These are phyloP conservation scores for Acomys russatus DNA, from an alignment of 2,797 vertebrate genomes.

Conservation along the genomic window DNA sequence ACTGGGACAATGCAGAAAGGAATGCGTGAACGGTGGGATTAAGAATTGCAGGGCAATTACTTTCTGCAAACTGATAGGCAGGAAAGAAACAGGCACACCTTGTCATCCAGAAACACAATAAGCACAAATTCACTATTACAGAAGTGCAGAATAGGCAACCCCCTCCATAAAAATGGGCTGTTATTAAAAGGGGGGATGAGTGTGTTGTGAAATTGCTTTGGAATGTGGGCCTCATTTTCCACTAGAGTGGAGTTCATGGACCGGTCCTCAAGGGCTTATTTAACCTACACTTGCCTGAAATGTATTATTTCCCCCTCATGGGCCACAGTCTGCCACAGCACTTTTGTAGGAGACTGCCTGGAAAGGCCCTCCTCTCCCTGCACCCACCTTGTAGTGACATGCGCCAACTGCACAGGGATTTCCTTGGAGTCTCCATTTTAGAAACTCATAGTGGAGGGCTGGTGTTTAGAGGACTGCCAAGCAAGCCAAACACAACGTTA, in stretches of 20 bases:
- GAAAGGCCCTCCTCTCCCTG: not conserved
- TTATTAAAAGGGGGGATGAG: constrained; percentile 52
- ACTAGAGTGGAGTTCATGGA: constrained; percentile 60
- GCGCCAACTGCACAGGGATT: not conserved
- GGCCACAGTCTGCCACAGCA: not conserved
- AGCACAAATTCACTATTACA: constrained; percentile 74
- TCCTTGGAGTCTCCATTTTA: not conserved
- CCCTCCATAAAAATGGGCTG: constrained; percentile 47
- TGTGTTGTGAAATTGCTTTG: constrained; percentile 59
- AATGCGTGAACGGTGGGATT: constrained; percentile 75
- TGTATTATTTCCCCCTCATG: constrained; percentile 53
- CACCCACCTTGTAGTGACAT: not conserved
- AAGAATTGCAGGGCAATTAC: constrained; percentile 74
- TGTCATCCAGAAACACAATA: constrained; percentile 72
- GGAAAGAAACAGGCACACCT: constrained; percentile 79
- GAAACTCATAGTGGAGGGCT: not conserved
- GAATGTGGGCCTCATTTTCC: constrained; percentile 76
- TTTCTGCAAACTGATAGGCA: constrained; percentile 77
- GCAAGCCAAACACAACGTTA: constrained; percentile 48
- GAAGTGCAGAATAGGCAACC: constrained; percentile 41
- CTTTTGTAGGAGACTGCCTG: not conserved
- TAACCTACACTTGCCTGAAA: constrained; percentile 64
- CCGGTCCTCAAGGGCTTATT: constrained; percentile 67
- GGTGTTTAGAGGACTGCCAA: constrained; percentile 4
- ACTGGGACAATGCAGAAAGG: constrained; percentile 72